Percentiles rank a stretch among this genome's conserved stretches.
Conservation (phyloP, 2,113 vertebrate genomes). For the Alouatta palliata region DNA sequence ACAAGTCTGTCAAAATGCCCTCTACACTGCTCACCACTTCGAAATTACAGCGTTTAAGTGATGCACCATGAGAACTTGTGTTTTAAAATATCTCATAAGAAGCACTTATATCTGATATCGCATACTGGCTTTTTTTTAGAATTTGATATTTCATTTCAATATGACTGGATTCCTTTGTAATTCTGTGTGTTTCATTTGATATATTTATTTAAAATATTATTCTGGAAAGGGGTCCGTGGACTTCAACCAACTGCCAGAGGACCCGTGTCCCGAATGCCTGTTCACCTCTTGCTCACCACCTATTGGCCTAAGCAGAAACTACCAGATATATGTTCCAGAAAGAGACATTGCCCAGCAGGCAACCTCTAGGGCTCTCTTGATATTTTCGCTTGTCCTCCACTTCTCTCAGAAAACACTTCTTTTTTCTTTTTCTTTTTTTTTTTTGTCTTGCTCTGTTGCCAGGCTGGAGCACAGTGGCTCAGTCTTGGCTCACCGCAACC, state of each 20-base stretch:
- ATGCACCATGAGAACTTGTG: not conserved
- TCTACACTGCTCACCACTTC: not conserved
- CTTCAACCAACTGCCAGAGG: not conserved
- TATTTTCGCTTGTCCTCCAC: not conserved
- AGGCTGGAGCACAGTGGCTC: too few species aligned
- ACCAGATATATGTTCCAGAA: not conserved
- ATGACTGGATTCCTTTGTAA: not conserved
- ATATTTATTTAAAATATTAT: not conserved
- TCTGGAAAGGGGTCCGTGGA: not conserved
- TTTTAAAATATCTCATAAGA: not conserved
- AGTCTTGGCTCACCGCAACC: too few species aligned
- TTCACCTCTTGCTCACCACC: not conserved
- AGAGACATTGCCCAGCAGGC: not conserved
- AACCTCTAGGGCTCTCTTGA: not conserved
- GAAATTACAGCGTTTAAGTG: not conserved
- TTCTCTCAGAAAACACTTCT: not conserved
- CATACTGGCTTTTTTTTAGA: not conserved
- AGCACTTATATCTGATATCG: not conserved
- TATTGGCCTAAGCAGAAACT: not conserved
- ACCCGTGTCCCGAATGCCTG: accelerated
- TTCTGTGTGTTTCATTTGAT: not conserved
- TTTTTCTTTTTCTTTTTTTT: too few species aligned
- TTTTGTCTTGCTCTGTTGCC: too few species aligned
- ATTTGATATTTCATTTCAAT: not conserved
- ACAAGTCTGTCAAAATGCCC: not conserved